Evolutionary conservation across 2,888 invertebrate species (phyloP).

Genomic region (Prosopocoilus inquinatus): DNA sequence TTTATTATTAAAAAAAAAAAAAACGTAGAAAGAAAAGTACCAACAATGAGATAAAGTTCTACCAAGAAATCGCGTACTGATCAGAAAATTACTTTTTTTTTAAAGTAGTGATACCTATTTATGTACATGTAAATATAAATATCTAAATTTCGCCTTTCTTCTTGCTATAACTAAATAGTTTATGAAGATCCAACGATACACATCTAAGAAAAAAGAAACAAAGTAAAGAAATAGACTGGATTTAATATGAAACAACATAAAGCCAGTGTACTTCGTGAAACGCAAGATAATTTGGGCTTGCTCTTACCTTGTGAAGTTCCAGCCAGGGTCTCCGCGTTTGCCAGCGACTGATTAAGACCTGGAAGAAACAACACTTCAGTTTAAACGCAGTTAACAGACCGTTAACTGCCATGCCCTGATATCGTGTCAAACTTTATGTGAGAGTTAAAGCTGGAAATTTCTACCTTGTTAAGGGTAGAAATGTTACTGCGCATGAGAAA

Average conservation of each 20-base stretch:
- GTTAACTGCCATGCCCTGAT: constrained; percentile 31
- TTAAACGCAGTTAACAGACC: constrained; percentile 43
- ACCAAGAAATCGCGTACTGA: too few species aligned
- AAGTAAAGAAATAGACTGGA: constrained; percentile 10
- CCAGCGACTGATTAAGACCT: constrained; percentile 61
- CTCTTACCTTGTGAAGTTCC: constrained; percentile 84
- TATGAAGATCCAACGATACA: constrained; percentile 11
- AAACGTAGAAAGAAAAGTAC: too few species aligned
- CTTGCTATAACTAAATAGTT: neutral
- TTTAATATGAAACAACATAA: neutral
- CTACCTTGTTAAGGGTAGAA: too few species aligned
- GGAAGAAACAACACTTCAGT: constrained; percentile 46
- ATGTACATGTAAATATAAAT: too few species aligned
- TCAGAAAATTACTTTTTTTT: too few species aligned
- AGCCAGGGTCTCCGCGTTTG: constrained; percentile 69
- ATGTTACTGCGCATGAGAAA: too few species aligned
- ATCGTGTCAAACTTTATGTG: constrained; percentile 2
- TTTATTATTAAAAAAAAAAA: too few species aligned
- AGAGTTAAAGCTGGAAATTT: too few species aligned
- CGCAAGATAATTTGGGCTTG: neutral
- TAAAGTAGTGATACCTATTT: too few species aligned
- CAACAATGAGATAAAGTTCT: too few species aligned
- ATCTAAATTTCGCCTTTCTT: too few species aligned
- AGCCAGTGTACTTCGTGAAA: constrained; percentile 2
- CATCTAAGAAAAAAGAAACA: constrained; percentile 10